Evolutionary conservation across 2,888 invertebrate species (phyloP).

Genomic region (Cancer borealis): DNA sequence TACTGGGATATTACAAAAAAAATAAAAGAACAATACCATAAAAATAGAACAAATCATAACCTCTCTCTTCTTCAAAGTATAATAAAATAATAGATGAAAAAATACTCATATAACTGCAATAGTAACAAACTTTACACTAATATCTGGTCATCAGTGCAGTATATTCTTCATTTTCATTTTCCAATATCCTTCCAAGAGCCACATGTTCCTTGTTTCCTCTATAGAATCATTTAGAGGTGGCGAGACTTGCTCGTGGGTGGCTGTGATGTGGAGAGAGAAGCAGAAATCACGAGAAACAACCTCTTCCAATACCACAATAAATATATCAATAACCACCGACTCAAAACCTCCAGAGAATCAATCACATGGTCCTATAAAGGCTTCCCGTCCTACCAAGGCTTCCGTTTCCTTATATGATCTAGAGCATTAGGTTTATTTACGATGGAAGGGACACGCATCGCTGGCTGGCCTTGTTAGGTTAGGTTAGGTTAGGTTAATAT

Average conservation of each 20-base stretch:
- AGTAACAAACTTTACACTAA: neutral
- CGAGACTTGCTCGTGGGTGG: neutral
- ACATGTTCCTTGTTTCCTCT: neutral
- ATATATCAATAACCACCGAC: neutral
- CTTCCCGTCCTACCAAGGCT: neutral
- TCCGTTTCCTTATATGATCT: neutral
- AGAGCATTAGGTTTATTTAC: neutral
- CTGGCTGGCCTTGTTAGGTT: no score
- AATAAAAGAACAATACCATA: no score
- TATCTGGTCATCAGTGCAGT: neutral
- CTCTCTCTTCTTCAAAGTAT: neutral
- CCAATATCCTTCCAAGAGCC: neutral
- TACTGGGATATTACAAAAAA: neutral
- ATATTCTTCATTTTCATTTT: neutral
- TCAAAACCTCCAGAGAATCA: neutral
- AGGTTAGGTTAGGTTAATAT: no score
- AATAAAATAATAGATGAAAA: neutral
- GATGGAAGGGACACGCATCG: no score
- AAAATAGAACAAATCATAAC: no score
- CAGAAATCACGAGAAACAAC: neutral
- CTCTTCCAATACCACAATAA: slow-evolving; percentile 6
- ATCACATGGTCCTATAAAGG: neutral
- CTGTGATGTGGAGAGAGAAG: neutral
- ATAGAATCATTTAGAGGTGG: neutral
- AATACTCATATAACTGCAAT: neutral